Percentiles rank a stretch among this genome's conserved stretches.
These are phyloP conservation scores for Rattus rattus DNA, from an alignment of 2,113 vertebrate species.

Conservation along the genomic window DNA sequence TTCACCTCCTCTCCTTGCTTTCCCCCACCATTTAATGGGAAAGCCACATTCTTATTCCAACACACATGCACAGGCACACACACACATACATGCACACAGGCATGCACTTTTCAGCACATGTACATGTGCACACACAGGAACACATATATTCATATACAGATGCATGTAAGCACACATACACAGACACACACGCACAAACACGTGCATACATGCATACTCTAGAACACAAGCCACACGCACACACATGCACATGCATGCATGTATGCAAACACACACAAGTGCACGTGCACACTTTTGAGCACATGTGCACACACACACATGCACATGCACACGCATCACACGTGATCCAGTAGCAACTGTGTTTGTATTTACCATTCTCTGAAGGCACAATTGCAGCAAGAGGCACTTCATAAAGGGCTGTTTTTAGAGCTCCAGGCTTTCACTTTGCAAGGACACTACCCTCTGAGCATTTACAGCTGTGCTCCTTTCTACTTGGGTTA, in stretches of 20 bases:
- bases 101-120: rapidly evolving
- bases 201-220: no score
- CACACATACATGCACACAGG: no score
- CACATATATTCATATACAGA: background rate
- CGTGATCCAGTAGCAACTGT: background rate
- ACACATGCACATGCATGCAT: no score
- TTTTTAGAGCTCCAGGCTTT: constrained; percentile 51
- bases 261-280: no score
- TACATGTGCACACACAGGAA: no score
- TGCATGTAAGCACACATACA: no score
- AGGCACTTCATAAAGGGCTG: background rate
- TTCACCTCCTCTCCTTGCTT: background rate
- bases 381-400: background rate
- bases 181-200: no score
- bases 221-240: no score
- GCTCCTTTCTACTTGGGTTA: background rate
- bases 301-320: background rate
- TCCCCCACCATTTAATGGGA: background rate
- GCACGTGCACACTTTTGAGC: no score
- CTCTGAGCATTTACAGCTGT: background rate
- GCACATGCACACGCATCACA: no score
- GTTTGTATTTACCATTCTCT: background rate
- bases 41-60: background rate
- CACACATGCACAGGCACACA: background rate
- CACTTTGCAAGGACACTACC: constrained; percentile 44